phyloP scores from a whole-genome alignment of 2,888 invertebrate species.

The Sericinus montela region DNA sequence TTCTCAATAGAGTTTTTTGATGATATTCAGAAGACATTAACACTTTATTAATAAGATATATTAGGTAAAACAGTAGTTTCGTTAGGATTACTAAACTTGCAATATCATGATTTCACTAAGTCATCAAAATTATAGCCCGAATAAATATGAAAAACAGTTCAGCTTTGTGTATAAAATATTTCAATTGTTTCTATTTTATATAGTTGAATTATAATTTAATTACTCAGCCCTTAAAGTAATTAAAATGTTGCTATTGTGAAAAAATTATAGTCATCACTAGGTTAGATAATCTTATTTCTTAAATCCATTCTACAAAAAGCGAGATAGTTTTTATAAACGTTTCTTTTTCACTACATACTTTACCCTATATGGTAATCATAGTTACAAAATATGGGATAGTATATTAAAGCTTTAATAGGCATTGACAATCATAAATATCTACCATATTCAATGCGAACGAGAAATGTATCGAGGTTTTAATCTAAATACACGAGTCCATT shows the following conservation, averaged over 20 bases:
- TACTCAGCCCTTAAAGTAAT: no score
- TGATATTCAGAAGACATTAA: background rate
- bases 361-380: slow-evolving; percentile 21
- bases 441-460: slow-evolving; percentile 21
- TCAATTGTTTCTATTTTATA: no score
- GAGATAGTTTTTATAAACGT: background rate
- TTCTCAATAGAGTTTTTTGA: slow-evolving; percentile 12
- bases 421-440: slow-evolving; percentile 15
- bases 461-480: slow-evolving; percentile 7
- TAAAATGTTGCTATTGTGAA: no score
- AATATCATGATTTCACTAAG: no score
- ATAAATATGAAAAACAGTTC: no score
- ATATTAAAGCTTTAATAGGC: slow-evolving; percentile 28
- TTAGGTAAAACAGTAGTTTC: no score
- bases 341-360: background rate
- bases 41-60: no score
- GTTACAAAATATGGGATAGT: slow-evolving; percentile 20
- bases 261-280: background rate
- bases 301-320: slow-evolving; percentile 10
- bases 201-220: no score
- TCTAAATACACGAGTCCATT: slow-evolving; percentile 19
- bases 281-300: background rate
- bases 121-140: no score
- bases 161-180: no score
- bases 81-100: no score